A percentile compares a stretch with the other conserved stretches of the same genome.
Conservation (phyloP, 2,888 invertebrate species). For the Pomacea canaliculata region DNA sequence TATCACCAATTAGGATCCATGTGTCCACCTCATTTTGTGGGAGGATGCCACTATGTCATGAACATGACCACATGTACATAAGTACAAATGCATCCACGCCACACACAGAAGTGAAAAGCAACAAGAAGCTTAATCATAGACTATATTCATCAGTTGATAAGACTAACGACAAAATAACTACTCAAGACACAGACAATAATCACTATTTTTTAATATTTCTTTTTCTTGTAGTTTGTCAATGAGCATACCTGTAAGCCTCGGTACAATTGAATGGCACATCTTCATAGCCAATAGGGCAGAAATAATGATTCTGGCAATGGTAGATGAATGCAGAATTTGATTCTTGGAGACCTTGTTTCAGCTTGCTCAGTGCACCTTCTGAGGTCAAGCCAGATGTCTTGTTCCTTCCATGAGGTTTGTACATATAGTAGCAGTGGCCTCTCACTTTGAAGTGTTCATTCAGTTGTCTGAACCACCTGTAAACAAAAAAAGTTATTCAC, state of each 20-base stretch:
- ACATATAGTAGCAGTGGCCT: conserved; percentile 59
- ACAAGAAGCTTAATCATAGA: no score
- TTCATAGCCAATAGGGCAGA: conserved; percentile 66
- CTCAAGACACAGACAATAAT: no score
- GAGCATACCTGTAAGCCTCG: conserved; percentile 60
- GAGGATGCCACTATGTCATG: conserved; percentile 41
- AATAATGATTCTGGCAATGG: conserved; percentile 67
- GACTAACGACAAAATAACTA: no score
- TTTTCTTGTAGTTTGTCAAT: not conserved
- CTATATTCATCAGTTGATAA: no score
- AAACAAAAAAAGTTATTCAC: not conserved
- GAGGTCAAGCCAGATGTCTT: conserved; percentile 53
- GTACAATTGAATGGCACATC: conserved; percentile 53
- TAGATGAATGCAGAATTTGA: conserved; percentile 60
- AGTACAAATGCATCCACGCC: no score
- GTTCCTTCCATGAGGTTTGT: conserved; percentile 65
- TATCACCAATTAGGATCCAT: conserved; percentile 66
- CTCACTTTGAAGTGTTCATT: conserved; percentile 60
- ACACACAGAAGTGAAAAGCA: no score
- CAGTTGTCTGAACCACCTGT: conserved; percentile 63
- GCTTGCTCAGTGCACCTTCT: conserved; percentile 49
- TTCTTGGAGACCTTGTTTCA: conserved; percentile 59
- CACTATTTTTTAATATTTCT: no score
- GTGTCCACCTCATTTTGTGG: conserved; percentile 49
- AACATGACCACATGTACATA: no score